A percentile compares a stretch with the other conserved stretches of the same genome.
phyloP scores from a whole-genome alignment of 2,113 vertebrate species.

The Meleagris gallopavo region DNA sequence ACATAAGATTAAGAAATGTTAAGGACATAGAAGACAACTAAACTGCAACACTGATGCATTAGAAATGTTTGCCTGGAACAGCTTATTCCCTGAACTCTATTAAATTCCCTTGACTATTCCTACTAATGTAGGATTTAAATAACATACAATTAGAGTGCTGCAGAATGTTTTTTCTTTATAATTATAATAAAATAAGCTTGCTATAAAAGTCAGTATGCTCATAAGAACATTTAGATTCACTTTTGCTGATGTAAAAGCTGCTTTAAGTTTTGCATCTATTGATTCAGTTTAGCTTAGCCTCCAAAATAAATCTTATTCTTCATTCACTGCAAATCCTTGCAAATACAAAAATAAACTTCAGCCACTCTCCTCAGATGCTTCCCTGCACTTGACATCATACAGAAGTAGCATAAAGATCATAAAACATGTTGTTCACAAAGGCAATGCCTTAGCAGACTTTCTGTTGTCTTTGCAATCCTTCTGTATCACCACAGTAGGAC shows the following conservation, averaged over 20 bases:
- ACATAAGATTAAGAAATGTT: not conserved
- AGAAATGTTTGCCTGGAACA: not conserved
- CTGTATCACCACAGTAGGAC: not conserved
- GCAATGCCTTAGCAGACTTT: not conserved
- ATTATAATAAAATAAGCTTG: not conserved
- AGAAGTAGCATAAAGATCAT: not conserved
- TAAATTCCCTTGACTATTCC: slow-evolving; percentile 1
- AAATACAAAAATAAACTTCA: not conserved
- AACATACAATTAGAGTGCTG: not conserved
- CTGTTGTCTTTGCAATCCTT: not conserved
- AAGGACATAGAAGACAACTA: not conserved
- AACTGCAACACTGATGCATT: not conserved
- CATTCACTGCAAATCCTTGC: not conserved
- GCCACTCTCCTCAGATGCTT: not conserved
- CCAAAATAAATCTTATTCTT: not conserved
- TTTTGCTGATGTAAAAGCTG: not conserved
- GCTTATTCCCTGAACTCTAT: not conserved
- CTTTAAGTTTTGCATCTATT: not conserved
- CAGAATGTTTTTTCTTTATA: not conserved
- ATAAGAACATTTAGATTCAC: not conserved
- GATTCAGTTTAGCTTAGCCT: not conserved
- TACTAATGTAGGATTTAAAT: not conserved
- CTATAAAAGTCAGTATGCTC: slow-evolving; percentile 10
- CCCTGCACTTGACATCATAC: not conserved
- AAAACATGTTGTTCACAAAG: not conserved